These are phyloP conservation scores for Conus ventricosus DNA, from an alignment of 1,140 invertebrate genomes.

Conservation along the genomic window DNA sequence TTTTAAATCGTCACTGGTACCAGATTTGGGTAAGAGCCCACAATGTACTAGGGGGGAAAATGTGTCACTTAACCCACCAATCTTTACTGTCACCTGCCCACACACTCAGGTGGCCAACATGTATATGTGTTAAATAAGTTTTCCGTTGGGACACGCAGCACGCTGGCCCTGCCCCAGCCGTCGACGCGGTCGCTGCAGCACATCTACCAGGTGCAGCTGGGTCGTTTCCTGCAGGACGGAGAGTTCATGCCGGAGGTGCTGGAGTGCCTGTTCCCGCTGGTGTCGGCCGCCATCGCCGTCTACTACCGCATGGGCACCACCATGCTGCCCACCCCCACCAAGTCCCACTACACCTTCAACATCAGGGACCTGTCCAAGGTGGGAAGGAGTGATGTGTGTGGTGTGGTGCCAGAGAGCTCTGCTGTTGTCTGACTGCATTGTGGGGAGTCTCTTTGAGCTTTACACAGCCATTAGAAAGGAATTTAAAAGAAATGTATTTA, in stretches of 20 bases:
- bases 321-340: conserved; percentile 76
- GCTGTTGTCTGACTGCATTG: not conserved
- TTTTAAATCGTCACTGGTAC: too few species aligned
- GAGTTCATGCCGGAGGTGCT: conserved; percentile 73
- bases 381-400: not conserved
- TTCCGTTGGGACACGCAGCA: conserved; percentile 52
- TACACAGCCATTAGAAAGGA: not conserved
- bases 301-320: conserved; percentile 71
- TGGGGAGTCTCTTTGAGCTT: not conserved
- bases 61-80: too few species aligned
- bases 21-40: too few species aligned
- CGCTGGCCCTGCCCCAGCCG: conserved; percentile 72
- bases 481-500: not conserved
- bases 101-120: too few species aligned
- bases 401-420: not conserved
- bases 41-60: too few species aligned
- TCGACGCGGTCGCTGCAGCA: conserved; percentile 73
- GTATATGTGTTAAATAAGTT: too few species aligned
- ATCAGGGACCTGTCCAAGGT: conserved; percentile 88
- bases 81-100: too few species aligned
- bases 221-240: conserved; percentile 70
- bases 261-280: conserved; percentile 69
- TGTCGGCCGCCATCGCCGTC: conserved; percentile 71
- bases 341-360: conserved; percentile 93
- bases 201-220: conserved; percentile 75